phyloP scores from a whole-genome alignment of 2,113 vertebrate genomes.

The Tretioscincus oriximinensis region DNA sequence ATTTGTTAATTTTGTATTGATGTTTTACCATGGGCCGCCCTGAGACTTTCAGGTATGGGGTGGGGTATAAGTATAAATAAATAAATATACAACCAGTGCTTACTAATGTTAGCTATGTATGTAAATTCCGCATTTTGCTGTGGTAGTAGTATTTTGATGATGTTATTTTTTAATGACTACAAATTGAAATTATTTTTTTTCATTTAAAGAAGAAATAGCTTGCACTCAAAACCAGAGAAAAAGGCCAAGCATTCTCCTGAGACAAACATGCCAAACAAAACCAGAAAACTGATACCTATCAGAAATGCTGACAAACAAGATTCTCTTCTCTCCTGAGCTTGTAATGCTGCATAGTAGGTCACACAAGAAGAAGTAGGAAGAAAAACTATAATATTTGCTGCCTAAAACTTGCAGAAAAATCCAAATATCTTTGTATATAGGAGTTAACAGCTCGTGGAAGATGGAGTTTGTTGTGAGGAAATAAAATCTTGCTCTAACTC shows the following conservation, averaged over 20 bases:
- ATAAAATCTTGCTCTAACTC: constrained; percentile 1
- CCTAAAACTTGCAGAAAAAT: constrained; percentile 39
- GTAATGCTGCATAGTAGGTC: not conserved
- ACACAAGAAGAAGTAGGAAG: constrained; percentile 5
- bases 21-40: too few relatives aligned
- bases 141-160: too few relatives aligned
- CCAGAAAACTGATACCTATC: not conserved
- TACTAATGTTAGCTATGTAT: too few relatives aligned
- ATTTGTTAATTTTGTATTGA: too few relatives aligned
- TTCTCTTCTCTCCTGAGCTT: not conserved
- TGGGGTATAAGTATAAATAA: too few relatives aligned
- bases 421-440: constrained; percentile 48
- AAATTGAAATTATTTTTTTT: not conserved
- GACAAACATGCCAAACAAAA: not conserved
- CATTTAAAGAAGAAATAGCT: not conserved
- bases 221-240: not conserved
- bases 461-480: constrained; percentile 25
- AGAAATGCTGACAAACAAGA: constrained; percentile 4
- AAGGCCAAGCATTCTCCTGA: fast-evolving
- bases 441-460: constrained; percentile 45
- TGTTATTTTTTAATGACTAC: not conserved
- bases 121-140: too few relatives aligned
- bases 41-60: too few relatives aligned
- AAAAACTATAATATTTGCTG: constrained; percentile 24
- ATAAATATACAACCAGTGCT: too few relatives aligned